Conservation (phyloP, 64 coral and sea anemone genomes). For the Porites lutea region DNA sequence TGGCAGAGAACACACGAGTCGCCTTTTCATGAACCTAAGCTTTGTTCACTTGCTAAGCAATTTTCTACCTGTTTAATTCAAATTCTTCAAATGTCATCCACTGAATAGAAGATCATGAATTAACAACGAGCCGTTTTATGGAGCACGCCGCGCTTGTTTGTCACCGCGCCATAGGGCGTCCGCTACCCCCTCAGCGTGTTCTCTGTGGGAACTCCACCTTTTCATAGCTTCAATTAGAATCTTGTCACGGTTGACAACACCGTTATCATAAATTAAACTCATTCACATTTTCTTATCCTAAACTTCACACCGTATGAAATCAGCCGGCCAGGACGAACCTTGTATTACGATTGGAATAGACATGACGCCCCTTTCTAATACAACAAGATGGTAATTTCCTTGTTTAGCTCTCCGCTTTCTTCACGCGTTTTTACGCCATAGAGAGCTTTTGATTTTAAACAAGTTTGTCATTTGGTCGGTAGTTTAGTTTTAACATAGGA, state of each 20-base stretch:
- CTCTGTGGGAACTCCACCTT: constrained; percentile 36
- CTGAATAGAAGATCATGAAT: constrained; percentile 49
- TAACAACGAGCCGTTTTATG: constrained; percentile 52
- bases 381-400: background rate
- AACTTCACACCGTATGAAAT: background rate
- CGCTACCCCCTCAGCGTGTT: background rate
- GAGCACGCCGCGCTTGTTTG: constrained; percentile 28
- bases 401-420: background rate
- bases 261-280: constrained; percentile 31
- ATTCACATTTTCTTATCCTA: constrained; percentile 19
- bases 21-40: constrained; percentile 17
- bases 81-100: constrained; percentile 50
- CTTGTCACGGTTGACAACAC: constrained; percentile 22
- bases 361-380: background rate
- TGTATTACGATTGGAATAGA: background rate
- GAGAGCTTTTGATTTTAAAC: constrained; percentile 5
- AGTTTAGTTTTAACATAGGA: constrained; percentile 28
- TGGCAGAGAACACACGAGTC: background rate
- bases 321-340: background rate
- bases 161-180: constrained; percentile 2
- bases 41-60: constrained; percentile 47
- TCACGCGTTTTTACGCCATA: background rate
- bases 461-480: constrained; percentile 27
- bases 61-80: constrained; percentile 60
- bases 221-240: constrained; percentile 47